Evolutionary conservation across 35 echinoderm and acorn worm species (phyloP).

Genomic region (Heliocidaris tuberculata): DNA sequence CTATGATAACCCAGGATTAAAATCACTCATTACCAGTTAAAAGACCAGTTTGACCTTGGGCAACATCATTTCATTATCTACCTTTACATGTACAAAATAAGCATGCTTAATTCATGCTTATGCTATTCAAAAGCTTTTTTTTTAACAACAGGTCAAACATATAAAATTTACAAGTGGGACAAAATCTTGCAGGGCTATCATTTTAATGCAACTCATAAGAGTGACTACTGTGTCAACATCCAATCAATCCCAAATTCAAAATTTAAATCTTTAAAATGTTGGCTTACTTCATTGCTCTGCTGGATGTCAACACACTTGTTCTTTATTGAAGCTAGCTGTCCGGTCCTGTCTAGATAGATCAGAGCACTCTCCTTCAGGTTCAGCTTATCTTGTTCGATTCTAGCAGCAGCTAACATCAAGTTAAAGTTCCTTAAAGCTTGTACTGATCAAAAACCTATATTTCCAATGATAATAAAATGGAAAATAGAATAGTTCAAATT

Average conservation of each 20-base stretch:
- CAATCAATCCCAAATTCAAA: neutral
- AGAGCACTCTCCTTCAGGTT: conserved; percentile 37
- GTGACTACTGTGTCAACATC: neutral
- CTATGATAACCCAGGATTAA: no score
- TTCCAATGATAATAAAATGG: neutral
- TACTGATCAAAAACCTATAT: neutral
- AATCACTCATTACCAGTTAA: no score
- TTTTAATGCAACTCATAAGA: neutral
- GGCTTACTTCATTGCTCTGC: conserved; percentile 40
- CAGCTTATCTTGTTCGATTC: conserved; percentile 17
- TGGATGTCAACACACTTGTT: conserved; percentile 18
- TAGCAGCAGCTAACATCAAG: conserved; percentile 49
- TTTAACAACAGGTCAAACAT: neutral
- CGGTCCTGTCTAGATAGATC: neutral
- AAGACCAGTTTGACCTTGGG: no score
- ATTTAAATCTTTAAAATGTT: neutral
- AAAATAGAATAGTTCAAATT: neutral
- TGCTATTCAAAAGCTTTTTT: neutral
- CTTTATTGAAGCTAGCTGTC: conserved; percentile 31
- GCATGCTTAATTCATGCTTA: no score
- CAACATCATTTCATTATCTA: no score
- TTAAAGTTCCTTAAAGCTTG: neutral
- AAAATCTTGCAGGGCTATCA: neutral
- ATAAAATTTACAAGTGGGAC: neutral
- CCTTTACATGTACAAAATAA: no score